Base-by-base conservation (phyloP, 2,888 invertebrate genomes). In the Drosophila leonis region DNA sequence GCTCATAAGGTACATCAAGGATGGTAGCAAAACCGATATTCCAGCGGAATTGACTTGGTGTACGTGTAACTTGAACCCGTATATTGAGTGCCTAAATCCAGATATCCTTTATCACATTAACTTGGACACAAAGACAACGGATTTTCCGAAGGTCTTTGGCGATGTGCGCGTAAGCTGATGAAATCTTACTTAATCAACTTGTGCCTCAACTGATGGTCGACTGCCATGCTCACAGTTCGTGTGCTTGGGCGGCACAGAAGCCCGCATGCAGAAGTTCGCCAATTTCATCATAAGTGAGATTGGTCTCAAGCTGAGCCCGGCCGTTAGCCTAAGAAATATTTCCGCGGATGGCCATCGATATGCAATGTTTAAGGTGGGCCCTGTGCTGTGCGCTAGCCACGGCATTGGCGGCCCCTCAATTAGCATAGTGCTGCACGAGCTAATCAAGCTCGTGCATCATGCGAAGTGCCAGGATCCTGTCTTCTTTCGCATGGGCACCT, bases 371-470 rank as follows among this genome's bases (percentile, higher is more conserved):
- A 98, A 98, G 96, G 97, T 98, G 67, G 86, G 87, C 0, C 92
- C 92, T 2, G 90, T 92, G 9, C 64, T 92, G 8, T 85, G 89
- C 13, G 83, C 76, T 27, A 91, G 90, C 27, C 99, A 99, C 91
- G 99, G 99, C 51, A 99, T 99, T 96, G 99, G 99, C 1, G 96
- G 97, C 54, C 98, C 98, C 0, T 99, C 99, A 0, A 95, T 98
- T 61, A 97, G 98, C 31, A 98, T 99, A 77, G 94, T 99, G 56
- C 94, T 99, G 33, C 98, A 98, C 92, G 99, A 99, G 94, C 94
- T 98, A 52, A 97, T 98, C 91, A 99, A 99, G 94, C 94, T 99
- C 80, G 96, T 99, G 96, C 95, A 96, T 90, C 96, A 97, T 90
- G 98, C 99, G 10, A 96, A 95, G 89, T 96, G 95, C 66, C 95